Base-by-base conservation (phyloP, 2,113 vertebrate species). In the Arvicanthis niloticus region DNA sequence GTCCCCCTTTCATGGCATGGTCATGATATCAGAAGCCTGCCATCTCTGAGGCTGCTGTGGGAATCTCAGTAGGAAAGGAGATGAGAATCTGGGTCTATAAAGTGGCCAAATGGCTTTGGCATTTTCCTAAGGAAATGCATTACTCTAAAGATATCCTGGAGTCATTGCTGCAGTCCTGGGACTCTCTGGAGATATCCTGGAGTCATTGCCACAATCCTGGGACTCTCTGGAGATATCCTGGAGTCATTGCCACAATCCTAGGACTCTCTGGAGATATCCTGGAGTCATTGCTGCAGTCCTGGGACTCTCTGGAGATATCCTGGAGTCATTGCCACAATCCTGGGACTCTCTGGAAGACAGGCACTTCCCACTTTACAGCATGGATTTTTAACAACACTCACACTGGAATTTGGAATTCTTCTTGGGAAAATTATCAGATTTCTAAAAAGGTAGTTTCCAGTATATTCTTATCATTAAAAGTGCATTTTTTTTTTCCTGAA, bases 381-480 rank as follows among this genome's bases (percentile, higher is more conserved):
- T 62, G n/a, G 2, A 70, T n/a, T 92, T 91, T 56, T 70, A 92
- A 80, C 16, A 62, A 16, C 70, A n/a, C 17, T 7, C 37, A 77
- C 53, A 88, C 34, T 34, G 34, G 4, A 75, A 40, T 95, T 62
- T 76, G 29, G 87, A 48, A 78, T 87, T 65, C 7, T 29, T 80
- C 91, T 1, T 8, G 31, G 53, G 19, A 60, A 87, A 91, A 72
- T 82, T 11, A 26, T 73, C 22, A 91, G 34, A 91, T n/a, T 67
- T 95, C 37, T 89, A 53, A 87, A 88, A 70, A 82, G 40, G 34
- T 95, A 60, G 37, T 31, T 58, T 95, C 42, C 13, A 65, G 26
- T 93, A 72, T 89, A 87, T 68, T 94, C 96, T 81, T 77, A 67
- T 42, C 16, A 80, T 68, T 58, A 93, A 80, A 73, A 85, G 76